phyloP scores from a whole-genome alignment of 2,888 invertebrate species.

The Ophion obscuratus region DNA sequence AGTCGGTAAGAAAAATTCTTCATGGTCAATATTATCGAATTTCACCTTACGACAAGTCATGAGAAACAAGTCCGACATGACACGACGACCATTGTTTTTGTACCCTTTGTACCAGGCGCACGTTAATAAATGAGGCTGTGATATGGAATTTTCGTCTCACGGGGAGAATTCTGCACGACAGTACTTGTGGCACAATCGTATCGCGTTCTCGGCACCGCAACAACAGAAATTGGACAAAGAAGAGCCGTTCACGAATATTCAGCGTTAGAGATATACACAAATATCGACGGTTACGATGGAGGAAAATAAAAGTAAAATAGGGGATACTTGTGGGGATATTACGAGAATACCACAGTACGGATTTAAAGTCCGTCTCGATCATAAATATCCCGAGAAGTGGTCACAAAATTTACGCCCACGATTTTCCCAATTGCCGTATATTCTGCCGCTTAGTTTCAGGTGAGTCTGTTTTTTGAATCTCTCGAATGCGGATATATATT shows the following conservation, averaged over 20 bases:
- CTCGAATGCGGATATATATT: neutral
- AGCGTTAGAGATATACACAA: neutral
- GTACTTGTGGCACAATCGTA: neutral
- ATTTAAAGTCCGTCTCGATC: slow-evolving; percentile 90
- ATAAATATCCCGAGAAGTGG: slow-evolving; percentile 90
- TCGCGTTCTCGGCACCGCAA: neutral
- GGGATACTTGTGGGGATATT: slow-evolving; percentile 12
- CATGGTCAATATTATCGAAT: neutral
- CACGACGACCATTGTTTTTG: neutral
- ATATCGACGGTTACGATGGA: slow-evolving; percentile 15
- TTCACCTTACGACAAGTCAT: neutral
- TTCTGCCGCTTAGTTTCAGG: slow-evolving; percentile 91
- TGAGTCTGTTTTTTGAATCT: slow-evolving; percentile 77
- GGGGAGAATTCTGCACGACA: neutral
- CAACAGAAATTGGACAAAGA: neutral
- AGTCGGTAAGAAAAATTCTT: neutral
- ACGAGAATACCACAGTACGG: slow-evolving; percentile 88
- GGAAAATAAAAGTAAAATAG: neutral
- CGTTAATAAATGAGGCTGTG: neutral
- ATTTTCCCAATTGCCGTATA: slow-evolving; percentile 88
- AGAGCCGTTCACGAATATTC: neutral
- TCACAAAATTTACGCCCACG: slow-evolving; percentile 88
- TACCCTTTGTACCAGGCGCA: neutral
- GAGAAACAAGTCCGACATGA: neutral
- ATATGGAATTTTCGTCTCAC: neutral